These are phyloP conservation scores for Procavia capensis DNA, from an alignment of 2,113 vertebrate species.

Conservation along the genomic window DNA sequence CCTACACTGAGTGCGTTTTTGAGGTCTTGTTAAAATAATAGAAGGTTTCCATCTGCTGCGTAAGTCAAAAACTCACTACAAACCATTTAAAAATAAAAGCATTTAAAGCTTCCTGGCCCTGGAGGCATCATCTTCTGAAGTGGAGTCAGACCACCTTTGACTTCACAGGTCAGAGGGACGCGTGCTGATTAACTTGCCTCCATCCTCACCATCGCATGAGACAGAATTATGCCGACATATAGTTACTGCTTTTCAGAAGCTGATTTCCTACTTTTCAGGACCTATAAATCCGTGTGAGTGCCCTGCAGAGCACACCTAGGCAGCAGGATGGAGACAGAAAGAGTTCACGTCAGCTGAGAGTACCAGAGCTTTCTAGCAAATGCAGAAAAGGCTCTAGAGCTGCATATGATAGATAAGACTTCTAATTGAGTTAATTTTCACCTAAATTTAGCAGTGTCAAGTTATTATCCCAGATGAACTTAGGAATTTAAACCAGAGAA, in stretches of 20 bases:
- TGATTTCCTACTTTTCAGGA: neutral
- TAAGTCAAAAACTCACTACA: neutral
- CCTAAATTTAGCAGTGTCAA: conserved; percentile 58
- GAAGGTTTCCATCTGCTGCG: conserved; percentile 50
- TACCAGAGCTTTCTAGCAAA: conserved; percentile 32
- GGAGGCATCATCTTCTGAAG: neutral
- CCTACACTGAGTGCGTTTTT: neutral
- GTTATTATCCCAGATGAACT: conserved; percentile 38
- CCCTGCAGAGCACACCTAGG: neutral
- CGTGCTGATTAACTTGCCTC: neutral
- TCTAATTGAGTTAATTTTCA: conserved; percentile 70
- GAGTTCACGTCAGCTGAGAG: neutral
- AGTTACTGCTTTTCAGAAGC: neutral
- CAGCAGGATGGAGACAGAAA: neutral
- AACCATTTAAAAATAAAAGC: conserved; percentile 47
- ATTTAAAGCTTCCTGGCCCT: conserved; percentile 44
- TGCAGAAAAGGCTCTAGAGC: conserved; percentile 39
- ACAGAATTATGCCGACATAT: neutral
- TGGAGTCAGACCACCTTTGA: conserved; percentile 36
- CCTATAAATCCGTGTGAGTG: neutral
- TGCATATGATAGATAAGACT: neutral
- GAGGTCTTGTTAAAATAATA: conserved; percentile 24
- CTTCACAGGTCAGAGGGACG: neutral
- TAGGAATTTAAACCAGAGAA: conserved; percentile 56
- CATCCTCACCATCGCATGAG: neutral